Evolutionary conservation across 1,140 invertebrate species (phyloP).

Genomic region (Heliconius hewitsoni): DNA sequence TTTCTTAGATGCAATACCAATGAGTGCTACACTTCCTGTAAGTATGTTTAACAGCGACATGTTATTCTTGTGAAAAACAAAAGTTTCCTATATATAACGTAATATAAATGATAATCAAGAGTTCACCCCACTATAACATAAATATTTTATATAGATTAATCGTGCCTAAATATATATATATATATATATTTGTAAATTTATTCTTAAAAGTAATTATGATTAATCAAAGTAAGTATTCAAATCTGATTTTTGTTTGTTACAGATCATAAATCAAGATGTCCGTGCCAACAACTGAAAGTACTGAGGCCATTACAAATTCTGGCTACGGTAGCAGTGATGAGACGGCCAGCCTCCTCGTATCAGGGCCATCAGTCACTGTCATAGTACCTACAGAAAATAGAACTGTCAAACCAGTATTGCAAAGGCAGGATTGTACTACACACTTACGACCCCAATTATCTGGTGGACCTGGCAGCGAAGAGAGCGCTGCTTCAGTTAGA

Average conservation of each 20-base stretch:
- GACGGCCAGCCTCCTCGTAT: slow-evolving; percentile 87
- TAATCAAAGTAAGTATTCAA: neutral
- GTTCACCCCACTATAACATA: too few species aligned
- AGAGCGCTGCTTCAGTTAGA: slow-evolving; percentile 84
- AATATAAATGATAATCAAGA: too few species aligned
- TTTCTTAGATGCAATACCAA: neutral
- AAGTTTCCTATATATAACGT: neutral
- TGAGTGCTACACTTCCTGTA: too few species aligned
- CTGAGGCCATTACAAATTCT: slow-evolving; percentile 82
- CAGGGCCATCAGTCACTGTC: slow-evolving; percentile 76
- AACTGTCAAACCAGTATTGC: slow-evolving; percentile 87
- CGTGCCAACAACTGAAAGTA: slow-evolving; percentile 77
- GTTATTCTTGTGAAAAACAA: neutral
- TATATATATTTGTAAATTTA: too few species aligned
- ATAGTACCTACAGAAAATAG: slow-evolving; percentile 75
- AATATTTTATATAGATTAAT: too few species aligned
- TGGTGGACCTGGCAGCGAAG: slow-evolving; percentile 88
- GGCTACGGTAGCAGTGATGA: slow-evolving; percentile 89
- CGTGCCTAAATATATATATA: too few species aligned
- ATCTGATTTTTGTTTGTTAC: slow-evolving; percentile 47
- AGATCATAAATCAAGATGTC: slow-evolving; percentile 67
- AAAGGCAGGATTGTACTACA: slow-evolving; percentile 91
- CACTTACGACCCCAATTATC: slow-evolving; percentile 88
- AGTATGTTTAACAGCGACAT: neutral
- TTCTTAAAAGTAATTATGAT: neutral